Conservation (phyloP, 2,888 invertebrate species). For the Oeneis ivallda region DNA sequence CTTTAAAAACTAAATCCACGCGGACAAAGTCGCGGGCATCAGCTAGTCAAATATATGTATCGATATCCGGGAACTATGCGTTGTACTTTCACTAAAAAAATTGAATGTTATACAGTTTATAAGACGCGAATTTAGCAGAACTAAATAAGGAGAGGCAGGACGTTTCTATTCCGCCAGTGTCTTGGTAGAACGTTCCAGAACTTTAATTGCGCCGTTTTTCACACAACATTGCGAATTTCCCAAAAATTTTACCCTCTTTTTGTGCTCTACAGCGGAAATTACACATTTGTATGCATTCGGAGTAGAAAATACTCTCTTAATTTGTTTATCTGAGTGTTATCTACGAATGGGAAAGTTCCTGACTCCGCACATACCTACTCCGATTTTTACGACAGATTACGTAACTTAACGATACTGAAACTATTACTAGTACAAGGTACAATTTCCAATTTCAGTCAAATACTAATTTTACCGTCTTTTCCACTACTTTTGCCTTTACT, state of each 20-base stretch:
- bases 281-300: constrained; percentile 19
- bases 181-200: constrained; percentile 6
- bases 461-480: too few species aligned
- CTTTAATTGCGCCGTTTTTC: constrained; percentile 23
- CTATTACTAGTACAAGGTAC: too few species aligned
- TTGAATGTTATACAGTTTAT: neutral
- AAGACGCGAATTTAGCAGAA: constrained; percentile 12
- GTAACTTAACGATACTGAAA: too few species aligned
- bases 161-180: neutral
- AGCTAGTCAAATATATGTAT: too few species aligned
- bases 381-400: too few species aligned
- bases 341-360: neutral
- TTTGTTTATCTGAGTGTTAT: constrained; percentile 11
- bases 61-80: too few species aligned
- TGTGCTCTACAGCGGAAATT: constrained; percentile 19
- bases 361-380: too few species aligned
- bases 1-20: too few species aligned
- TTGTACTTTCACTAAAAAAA: too few species aligned
- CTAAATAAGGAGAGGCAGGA: constrained; percentile 2
- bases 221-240: constrained; percentile 18
- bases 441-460: too few species aligned
- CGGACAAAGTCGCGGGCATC: too few species aligned
- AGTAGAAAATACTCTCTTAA: constrained; percentile 8
- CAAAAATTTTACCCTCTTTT: constrained; percentile 24
- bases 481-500: too few species aligned